Evolutionary conservation across 2,113 vertebrate species (phyloP), one percentile per base, ranked within the genome.

Genomic region (Alectura lathami): DNA sequence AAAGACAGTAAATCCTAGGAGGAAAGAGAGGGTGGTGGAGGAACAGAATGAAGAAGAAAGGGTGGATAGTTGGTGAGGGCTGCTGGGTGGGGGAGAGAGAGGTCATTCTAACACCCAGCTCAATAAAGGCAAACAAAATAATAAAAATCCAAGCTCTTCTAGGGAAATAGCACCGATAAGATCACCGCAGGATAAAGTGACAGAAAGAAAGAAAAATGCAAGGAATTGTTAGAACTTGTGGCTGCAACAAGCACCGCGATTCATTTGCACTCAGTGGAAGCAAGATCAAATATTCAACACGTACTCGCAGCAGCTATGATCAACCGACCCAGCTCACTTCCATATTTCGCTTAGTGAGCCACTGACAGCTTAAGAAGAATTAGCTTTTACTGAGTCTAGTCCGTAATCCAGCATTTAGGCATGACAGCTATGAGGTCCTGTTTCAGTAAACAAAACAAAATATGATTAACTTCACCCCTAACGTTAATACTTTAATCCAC

Each of bases 1-100:
- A 79, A 96, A 96, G 94, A 96, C 9, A 5, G 63, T 63, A 95
- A 96, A 83, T 93, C 83, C 94, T 93, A 64, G 43, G 80, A 96
- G 95, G 88, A 91, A 96, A 82, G 21, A 78, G 34, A 84, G 91
- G 89, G 90, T 94, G 86, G 12, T 74, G 82, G 72, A 95, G 91
- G 82, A 74, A 74, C 38, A 80, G 83, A 70, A 48, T 23, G 24
- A 68, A 62, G 53, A 47, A 80, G 84, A 85, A 76, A 54, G 76
- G 50, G 21, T 32, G 68, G 70, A 83, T 54, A 81, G 32, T 78
- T 18, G 21, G 51, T 86, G 70, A 90, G 40, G 45, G 83, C 54
- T 66, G 64, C 32, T 94, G 91, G 85, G 78, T 54, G 62, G 82
- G 85, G 77, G 75, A 92, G 87, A 93, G 29, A 95, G 34, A 88